Percentiles rank a stretch among this genome's conserved stretches.
phyloP scores from a whole-genome alignment of 2,888 invertebrate genomes.

The Microchrysa polita region DNA sequence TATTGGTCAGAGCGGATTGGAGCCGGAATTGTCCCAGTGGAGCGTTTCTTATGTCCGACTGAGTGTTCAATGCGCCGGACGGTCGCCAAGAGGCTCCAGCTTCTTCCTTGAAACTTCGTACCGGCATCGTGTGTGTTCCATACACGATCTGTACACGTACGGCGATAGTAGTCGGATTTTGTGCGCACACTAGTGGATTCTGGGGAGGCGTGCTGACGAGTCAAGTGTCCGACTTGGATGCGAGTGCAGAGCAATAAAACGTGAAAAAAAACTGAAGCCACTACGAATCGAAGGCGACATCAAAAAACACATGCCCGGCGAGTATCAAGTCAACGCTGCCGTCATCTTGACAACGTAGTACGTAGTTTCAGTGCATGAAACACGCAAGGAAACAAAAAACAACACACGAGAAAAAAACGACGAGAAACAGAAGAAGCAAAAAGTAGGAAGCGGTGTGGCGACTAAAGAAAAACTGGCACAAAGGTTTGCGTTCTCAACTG shows the following conservation, averaged over 20 bases:
- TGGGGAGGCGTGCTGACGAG: constrained; percentile 38
- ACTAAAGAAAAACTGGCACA: neutral
- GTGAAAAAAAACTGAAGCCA: constrained; percentile 43
- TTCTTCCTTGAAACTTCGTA: neutral
- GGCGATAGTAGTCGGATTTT: neutral
- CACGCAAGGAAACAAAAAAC: constrained; percentile 10
- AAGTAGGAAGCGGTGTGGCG: constrained; percentile 7
- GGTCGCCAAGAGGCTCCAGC: constrained; percentile 6
- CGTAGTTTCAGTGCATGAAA: constrained; percentile 27
- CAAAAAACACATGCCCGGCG: constrained; percentile 36
- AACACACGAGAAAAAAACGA: neutral
- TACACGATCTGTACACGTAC: constrained; percentile 12
- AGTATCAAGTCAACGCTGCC: constrained; percentile 12
- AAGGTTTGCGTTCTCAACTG: constrained; percentile 21
- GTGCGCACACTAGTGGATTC: constrained; percentile 18
- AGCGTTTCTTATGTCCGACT: neutral
- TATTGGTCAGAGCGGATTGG: constrained; percentile 57
- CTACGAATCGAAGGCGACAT: constrained; percentile 34
- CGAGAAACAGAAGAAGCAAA: constrained; percentile 7
- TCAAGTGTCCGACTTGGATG: constrained; percentile 40
- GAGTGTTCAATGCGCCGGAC: constrained; percentile 33
- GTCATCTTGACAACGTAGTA: constrained; percentile 36
- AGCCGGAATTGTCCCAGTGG: neutral
- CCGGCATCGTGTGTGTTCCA: constrained; percentile 26
- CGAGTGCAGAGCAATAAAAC: constrained; percentile 36